These are phyloP conservation scores for Tanaodytes sp. DNA, from an alignment of 2,888 invertebrate species.

Conservation along the genomic window DNA sequence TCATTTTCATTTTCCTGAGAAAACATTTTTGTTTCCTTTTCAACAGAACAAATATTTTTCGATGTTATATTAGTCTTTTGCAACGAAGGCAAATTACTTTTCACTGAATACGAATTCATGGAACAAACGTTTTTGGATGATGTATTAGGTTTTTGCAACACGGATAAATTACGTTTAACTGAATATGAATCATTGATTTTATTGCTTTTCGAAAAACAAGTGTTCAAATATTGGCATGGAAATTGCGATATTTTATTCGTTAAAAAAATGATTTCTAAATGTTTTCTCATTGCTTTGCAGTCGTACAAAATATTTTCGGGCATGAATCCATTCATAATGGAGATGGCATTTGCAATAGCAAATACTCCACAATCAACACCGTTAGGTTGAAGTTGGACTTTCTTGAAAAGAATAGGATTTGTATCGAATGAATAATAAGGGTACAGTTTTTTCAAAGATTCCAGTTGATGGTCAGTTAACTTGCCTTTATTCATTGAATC, in stretches of 20 bases:
- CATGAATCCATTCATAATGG: constrained; percentile 21
- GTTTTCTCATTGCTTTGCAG: constrained; percentile 42
- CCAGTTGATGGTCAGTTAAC: constrained; percentile 4
- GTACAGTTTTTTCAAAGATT: constrained; percentile 16
- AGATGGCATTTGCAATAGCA: constrained; percentile 21
- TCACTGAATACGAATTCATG: no score
- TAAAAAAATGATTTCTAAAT: constrained; percentile 1
- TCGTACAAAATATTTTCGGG: constrained; percentile 5
- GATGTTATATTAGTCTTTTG: no score
- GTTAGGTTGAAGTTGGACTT: constrained; percentile 9
- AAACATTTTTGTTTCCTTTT: no score
- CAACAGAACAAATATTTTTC: no score
- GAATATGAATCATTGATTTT: no score
- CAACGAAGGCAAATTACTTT: no score
- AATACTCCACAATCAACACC: constrained; percentile 18
- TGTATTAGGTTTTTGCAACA: no score
- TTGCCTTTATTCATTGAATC: constrained; percentile 3
- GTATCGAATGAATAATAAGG: constrained; percentile 8
- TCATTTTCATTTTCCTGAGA: no score
- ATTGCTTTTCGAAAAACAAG: no score
- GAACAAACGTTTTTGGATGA: no score
- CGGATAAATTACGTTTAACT: no score
- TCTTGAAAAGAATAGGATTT: constrained; percentile 9
- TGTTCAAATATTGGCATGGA: no score
- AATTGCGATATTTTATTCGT: background rate